phyloP scores from a whole-genome alignment of 2,888 invertebrate species.

The Alloscopus bannaensis region DNA sequence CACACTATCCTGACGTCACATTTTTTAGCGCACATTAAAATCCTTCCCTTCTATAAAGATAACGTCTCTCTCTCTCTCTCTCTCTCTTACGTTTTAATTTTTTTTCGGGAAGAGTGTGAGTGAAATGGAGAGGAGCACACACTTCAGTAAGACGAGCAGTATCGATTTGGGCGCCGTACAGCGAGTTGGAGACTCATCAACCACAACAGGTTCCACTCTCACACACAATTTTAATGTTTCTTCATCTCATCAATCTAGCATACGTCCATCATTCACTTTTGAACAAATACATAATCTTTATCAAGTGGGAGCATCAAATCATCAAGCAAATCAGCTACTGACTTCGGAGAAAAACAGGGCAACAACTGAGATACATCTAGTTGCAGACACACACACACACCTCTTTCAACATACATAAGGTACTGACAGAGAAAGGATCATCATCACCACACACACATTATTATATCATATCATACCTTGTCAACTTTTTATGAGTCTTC shows the following conservation, averaged over 20 bases:
- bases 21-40: constrained; percentile 26
- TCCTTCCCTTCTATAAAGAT: constrained; percentile 17
- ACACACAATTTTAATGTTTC: no score
- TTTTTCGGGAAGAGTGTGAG: background rate
- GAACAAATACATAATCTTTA: constrained; percentile 36
- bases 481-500: no score
- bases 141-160: no score
- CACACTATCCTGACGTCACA: constrained; percentile 31
- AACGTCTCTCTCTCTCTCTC: no score
- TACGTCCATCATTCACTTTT: constrained; percentile 42
- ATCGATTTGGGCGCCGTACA: no score
- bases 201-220: constrained; percentile 43
- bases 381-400: background rate
- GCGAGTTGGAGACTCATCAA: background rate
- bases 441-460: no score
- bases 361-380: constrained; percentile 5
- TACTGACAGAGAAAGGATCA: no score
- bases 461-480: no score
- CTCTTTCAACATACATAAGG: background rate
- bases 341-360: no score
- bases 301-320: constrained; percentile 43
- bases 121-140: background rate
- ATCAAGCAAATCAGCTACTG: constrained; percentile 47
- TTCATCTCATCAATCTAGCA: constrained; percentile 49
- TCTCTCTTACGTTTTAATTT: no score